Base-by-base conservation (phyloP, 2,888 invertebrate genomes). In the Nezara viridula region DNA sequence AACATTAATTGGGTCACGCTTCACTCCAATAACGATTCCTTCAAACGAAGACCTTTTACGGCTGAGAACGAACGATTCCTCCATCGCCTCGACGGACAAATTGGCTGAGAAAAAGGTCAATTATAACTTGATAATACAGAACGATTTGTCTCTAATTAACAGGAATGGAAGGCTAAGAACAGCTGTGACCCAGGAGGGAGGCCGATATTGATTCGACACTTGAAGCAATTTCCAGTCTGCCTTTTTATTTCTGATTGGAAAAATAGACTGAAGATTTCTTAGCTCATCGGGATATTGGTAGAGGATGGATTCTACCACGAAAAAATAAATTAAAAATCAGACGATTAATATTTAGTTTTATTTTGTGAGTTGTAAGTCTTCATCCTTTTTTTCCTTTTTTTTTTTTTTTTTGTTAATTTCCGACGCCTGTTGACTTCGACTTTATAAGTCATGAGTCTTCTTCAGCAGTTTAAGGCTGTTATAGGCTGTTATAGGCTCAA, bases 61-160 rank as follows among this genome's bases (percentile, higher is more conserved):
- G 12, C 12, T 60, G 27, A 10, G 5, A 10, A 44, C 10, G 44
- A 44, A 7, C 10, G 52, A 60, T 27, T 27, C 14, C 7, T 5
- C 24, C 55, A 55, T n/a, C 55, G 3, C 55, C 19, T 27, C 27
- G n/a, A 12, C 27, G 10, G 60, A 27, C 60, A 10, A 60, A 60
- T 60, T 27, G 24, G 12, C 60, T 60, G 1, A 9, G 60, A 60
- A 60, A 19, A 60, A 60, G 27, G 60, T n/a, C 60, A 60, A 60
- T 60, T 60, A 60, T 14, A 27, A 60, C n/a, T 60, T 60, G 60
- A 60, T 60, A 55, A 55, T 55, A n/a, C 55, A n/a, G 55, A 55
- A 55, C n/a, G n/a, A n/a, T n/a, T 27, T 60, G 10, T 60, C 27
- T 60, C 60, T 60, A 60, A 60, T 60, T 60, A 60, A 60, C 27